Percentiles rank a stretch among this genome's conserved stretches.
phyloP scores from a whole-genome alignment of 2,888 invertebrate genomes.

The Melangyna quadrimaculata region DNA sequence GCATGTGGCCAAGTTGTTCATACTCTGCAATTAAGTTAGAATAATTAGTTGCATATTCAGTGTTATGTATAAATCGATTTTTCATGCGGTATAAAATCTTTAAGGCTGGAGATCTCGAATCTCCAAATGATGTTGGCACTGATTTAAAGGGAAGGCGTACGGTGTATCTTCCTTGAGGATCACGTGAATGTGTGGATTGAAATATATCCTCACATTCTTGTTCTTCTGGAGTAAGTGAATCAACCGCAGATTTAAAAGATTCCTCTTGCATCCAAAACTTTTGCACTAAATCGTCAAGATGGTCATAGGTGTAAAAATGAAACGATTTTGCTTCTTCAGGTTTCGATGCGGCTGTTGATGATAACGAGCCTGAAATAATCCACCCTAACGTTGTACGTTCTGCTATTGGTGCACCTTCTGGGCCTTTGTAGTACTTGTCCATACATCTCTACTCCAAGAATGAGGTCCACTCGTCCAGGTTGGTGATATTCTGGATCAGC shows the following conservation, averaged over 20 bases:
- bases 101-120: slow-evolving; percentile 10
- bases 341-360: no score
- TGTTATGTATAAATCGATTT: background rate
- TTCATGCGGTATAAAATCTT: background rate
- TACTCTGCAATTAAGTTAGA: background rate
- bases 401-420: slow-evolving; percentile 8
- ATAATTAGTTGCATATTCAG: background rate
- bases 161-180: background rate
- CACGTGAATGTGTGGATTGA: background rate
- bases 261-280: background rate
- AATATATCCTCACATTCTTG: background rate
- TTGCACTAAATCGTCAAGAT: background rate
- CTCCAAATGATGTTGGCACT: background rate
- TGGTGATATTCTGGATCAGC: slow-evolving; percentile 22
- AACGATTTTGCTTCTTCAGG: background rate
- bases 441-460: slow-evolving; percentile 8
- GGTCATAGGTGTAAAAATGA: no score
- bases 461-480: slow-evolving; percentile 15
- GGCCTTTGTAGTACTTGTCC: slow-evolving; percentile 20
- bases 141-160: slow-evolving; percentile 19
- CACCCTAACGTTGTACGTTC: slow-evolving; percentile 11
- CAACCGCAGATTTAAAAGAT: background rate
- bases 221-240: background rate
- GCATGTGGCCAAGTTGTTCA: background rate
- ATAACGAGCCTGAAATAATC: slow-evolving; percentile 15